A percentile compares a stretch with the other conserved stretches of the same genome.
phyloP scores from a whole-genome alignment of 2,888 invertebrate species.

The Entomobrya proxima region DNA sequence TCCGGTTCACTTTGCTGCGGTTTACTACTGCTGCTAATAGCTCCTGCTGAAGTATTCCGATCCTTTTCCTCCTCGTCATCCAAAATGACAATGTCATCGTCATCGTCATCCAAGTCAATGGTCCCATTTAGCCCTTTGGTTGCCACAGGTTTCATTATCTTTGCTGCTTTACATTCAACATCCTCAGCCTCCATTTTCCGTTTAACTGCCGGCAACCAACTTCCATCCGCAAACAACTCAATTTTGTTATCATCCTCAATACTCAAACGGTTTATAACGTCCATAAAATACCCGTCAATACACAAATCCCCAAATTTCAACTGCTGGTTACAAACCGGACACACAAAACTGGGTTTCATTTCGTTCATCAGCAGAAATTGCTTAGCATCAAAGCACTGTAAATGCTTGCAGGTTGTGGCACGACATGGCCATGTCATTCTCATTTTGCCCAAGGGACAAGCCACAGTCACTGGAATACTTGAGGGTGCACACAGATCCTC shows the following conservation, averaged over 20 bases:
- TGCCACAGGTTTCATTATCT: not conserved
- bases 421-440: slow-evolving; percentile 96
- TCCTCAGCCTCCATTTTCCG: slow-evolving; percentile 60
- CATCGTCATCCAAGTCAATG: slow-evolving; percentile 70
- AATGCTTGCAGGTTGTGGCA: slow-evolving; percentile 93
- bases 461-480: slow-evolving; percentile 92
- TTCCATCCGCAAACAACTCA: slow-evolving; percentile 72
- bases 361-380: slow-evolving; percentile 99
- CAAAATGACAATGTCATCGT: slow-evolving; percentile 56
- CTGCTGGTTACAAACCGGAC: slow-evolving; percentile 97
- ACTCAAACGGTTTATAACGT: slow-evolving; percentile 67
- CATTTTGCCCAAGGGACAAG: slow-evolving; percentile 96
- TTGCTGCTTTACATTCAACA: slow-evolving; percentile 54
- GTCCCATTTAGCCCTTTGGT: slow-evolving; percentile 31
- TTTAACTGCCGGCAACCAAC: slow-evolving; percentile 58
- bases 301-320: slow-evolving; percentile 93
- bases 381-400: slow-evolving; percentile 98
- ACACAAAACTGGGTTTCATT: slow-evolving; percentile 97
- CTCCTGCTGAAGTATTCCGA: too few species aligned
- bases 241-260: slow-evolving; percentile 66
- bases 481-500: slow-evolving; percentile 94
- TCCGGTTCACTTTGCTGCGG: slow-evolving; percentile 14
- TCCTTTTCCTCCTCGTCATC: slow-evolving; percentile 14
- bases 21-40: not conserved
- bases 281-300: slow-evolving; percentile 85